These are phyloP conservation scores for Anagyrus pseudococci DNA, from an alignment of 2,888 invertebrate genomes.

Conservation along the genomic window DNA sequence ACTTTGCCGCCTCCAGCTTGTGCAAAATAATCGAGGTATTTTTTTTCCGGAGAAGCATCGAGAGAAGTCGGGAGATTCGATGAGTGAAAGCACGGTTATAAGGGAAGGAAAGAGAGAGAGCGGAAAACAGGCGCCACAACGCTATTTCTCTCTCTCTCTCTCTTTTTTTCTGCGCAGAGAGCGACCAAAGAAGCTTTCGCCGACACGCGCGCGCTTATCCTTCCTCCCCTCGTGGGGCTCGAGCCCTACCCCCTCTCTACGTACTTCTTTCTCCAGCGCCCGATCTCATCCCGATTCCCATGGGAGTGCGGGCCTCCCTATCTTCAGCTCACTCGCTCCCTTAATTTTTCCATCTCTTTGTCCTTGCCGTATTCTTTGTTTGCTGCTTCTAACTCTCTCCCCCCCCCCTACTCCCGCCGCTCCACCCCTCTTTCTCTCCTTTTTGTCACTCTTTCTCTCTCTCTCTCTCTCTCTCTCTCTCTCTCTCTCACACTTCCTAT, in stretches of 20 bases:
- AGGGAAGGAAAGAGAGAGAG: too few species aligned
- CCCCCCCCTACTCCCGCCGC: neutral
- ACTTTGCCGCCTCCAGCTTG: neutral
- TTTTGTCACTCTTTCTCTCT: conserved; percentile 18
- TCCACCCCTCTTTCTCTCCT: conserved; percentile 9
- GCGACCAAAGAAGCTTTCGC: conserved; percentile 30
- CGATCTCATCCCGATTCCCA: conserved; percentile 1
- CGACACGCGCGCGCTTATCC: conserved; percentile 33
- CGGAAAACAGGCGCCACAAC: too few species aligned
- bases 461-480: too few species aligned
- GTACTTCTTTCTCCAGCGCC: conserved; percentile 8
- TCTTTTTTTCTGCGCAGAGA: neutral
- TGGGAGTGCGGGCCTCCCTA: conserved; percentile 1
- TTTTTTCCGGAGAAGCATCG: too few species aligned
- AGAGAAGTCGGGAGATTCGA: too few species aligned
- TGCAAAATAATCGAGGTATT: too few species aligned
- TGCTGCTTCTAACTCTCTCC: neutral
- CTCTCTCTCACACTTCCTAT: too few species aligned
- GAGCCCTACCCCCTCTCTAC: neutral
- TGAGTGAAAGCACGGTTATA: too few species aligned
- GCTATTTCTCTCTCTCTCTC: too few species aligned
- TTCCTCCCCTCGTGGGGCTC: conserved; percentile 3
- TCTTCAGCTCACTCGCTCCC: conserved; percentile 32
- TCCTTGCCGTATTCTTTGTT: conserved; percentile 33
- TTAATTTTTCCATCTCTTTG: conserved; percentile 38